phyloP scores from a whole-genome alignment of 2,888 invertebrate species.

The Drosophila longiperda region DNA sequence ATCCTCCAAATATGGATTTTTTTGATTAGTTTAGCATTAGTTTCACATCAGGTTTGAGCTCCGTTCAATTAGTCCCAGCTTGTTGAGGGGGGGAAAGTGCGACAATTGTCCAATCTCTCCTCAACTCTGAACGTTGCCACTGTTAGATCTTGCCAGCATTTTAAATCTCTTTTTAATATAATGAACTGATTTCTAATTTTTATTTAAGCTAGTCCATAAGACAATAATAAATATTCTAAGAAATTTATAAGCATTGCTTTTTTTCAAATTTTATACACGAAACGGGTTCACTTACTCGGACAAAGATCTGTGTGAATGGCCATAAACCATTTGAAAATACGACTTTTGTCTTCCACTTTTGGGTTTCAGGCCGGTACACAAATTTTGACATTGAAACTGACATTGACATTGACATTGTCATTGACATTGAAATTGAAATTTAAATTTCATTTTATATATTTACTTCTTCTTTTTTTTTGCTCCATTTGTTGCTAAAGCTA shows the following conservation, averaged over 20 bases:
- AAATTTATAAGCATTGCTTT: conserved; percentile 17
- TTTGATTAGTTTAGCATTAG: conserved; percentile 4
- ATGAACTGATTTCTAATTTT: conserved; percentile 77
- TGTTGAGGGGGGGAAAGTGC: not conserved
- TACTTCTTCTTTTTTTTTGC: not conserved
- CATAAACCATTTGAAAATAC: conserved; percentile 2
- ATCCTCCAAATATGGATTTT: not conserved
- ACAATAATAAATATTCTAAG: conserved; percentile 47
- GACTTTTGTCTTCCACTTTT: not conserved
- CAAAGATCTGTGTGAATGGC: too few species aligned
- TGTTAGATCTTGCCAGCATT: conserved; percentile 25
- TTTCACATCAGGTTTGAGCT: conserved; percentile 55
- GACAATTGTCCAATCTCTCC: not conserved
- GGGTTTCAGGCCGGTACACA: conserved; percentile 2
- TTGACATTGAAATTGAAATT: conserved; percentile 48
- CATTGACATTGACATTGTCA: conserved; percentile 16
- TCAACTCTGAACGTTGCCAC: conserved; percentile 18
- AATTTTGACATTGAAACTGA: conserved; percentile 49
- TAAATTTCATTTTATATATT: conserved; percentile 23
- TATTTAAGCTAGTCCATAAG: conserved; percentile 65
- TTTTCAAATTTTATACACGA: not conserved
- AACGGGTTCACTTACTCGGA: conserved; percentile 2
- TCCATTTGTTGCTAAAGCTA: not conserved
- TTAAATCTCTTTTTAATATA: conserved; percentile 30
- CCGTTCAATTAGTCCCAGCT: conserved; percentile 18